Evolutionary conservation across 2,797 vertebrate species (phyloP), one percentile per base, ranked within the genome.

Genomic region (Florisuga fusca): DNA sequence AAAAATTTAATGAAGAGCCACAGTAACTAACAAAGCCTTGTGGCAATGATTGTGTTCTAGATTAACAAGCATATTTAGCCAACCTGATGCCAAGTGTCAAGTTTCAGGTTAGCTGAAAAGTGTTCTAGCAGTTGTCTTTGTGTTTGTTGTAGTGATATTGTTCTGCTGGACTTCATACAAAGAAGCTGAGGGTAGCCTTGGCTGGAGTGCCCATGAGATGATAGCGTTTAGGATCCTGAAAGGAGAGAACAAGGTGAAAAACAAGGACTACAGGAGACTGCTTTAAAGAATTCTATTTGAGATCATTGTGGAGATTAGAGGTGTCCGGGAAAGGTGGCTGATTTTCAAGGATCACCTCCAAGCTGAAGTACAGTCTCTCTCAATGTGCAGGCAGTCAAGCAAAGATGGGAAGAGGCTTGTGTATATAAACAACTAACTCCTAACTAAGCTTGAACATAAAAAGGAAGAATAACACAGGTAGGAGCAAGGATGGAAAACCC

Each of bases 191-290:
- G 43, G 43, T 8, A 45, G 7, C 43, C 43, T 45, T 45, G 43
- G 43, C 43, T 45, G 12, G 7, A 59, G 29, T 22, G 22, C n/a
- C 20, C 8, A n/a, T 7, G 12, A 27, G 12, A 12, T 55, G 17
- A 74, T 48, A 31, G 15, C 57, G 34, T 64, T 84, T 34, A 46
- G 33, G 29, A 57, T 50, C 34, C 15, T 57, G 33, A 27, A 38
- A 38, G 38, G 38, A 13, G 38, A 12, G 38, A 38, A 38, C 11
- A 38, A 11, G 27, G n/a, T 36, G 46, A 62, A 54, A 54, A 38
- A 4, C 19, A 64, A 19, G 9, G 8, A 15, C 22, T 0, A 0
- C 12, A 55, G 29, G 33, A 54, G 11, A 55, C 41, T 55, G 21
- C 33, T 83, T 48, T 12, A 38, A 55, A n/a, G 5, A 72, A 63